Evolutionary conservation across 2,113 vertebrate species (phyloP).

Genomic region (Nyctibius bracteatus): DNA sequence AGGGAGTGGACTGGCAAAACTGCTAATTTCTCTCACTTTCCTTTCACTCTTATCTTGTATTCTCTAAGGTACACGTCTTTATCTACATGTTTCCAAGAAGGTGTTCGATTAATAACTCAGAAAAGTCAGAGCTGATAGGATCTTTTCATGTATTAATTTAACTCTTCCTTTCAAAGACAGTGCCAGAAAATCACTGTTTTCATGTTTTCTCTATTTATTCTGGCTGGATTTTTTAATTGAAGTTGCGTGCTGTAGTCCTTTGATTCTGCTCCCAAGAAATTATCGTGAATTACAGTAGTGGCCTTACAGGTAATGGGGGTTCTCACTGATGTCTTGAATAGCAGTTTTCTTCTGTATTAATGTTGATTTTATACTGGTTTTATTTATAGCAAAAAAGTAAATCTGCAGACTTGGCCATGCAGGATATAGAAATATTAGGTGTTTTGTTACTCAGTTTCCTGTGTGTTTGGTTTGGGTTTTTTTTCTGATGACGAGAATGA

Average conservation of each 20-base stretch:
- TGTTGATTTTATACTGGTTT: not conserved
- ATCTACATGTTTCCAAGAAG: slow-evolving; percentile 63
- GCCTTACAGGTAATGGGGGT: not conserved
- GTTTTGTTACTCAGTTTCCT: not conserved
- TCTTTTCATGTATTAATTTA: slow-evolving; percentile 64
- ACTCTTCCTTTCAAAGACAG: slow-evolving; percentile 44
- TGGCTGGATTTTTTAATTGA: not conserved
- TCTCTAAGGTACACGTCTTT: slow-evolving; percentile 56
- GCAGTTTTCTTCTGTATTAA: not conserved
- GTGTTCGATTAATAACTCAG: slow-evolving; percentile 66
- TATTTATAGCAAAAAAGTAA: not conserved
- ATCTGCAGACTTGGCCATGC: not conserved
- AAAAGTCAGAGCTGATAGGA: slow-evolving; percentile 55
- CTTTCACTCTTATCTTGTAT: slow-evolving; percentile 45
- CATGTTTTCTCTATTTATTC: slow-evolving; percentile 50
- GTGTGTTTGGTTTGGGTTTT: not conserved
- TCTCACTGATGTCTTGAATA: not conserved
- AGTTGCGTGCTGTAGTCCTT: not conserved
- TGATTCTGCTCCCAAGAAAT: slow-evolving; percentile 48
- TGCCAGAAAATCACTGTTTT: slow-evolving; percentile 36
- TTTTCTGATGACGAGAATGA: not conserved
- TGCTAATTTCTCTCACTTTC: slow-evolving; percentile 52
- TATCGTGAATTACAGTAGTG: slow-evolving; percentile 14
- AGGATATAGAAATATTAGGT: not conserved
- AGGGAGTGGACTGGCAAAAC: slow-evolving; percentile 11